phyloP scores from a whole-genome alignment of 2,888 invertebrate genomes.

The Dendrolimus pini region DNA sequence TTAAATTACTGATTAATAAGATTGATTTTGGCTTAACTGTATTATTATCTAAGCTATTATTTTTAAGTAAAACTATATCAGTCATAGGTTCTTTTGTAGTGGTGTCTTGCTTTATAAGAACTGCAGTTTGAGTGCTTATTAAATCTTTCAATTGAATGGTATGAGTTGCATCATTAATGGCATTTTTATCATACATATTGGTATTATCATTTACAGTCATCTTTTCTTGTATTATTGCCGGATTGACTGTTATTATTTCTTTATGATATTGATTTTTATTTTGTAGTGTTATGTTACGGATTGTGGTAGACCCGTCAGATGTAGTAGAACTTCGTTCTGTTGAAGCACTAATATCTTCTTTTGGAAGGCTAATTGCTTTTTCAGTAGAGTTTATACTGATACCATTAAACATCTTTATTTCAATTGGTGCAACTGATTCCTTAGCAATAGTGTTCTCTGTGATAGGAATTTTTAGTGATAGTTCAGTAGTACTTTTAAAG shows the following conservation, averaged over 20 bases:
- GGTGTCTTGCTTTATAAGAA: neutral
- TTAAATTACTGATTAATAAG: too few relatives aligned
- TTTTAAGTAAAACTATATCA: neutral
- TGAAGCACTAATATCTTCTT: slow-evolving; percentile 8
- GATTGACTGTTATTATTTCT: slow-evolving; percentile 6
- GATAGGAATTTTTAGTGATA: neutral
- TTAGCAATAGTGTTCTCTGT: neutral
- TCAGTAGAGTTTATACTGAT: neutral
- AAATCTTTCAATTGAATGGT: too few relatives aligned
- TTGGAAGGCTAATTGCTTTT: slow-evolving; percentile 9
- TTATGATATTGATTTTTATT: too few relatives aligned
- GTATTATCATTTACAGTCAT: neutral
- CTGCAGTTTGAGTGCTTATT: too few relatives aligned
- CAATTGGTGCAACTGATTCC: neutral
- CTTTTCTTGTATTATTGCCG: neutral
- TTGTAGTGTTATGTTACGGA: neutral
- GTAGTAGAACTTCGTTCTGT: slow-evolving; percentile 5
- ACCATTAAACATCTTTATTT: neutral
- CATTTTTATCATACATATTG: neutral
- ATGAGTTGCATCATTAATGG: too few relatives aligned
- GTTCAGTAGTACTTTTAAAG: neutral
- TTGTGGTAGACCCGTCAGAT: slow-evolving; percentile 8
- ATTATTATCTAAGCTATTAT: neutral
- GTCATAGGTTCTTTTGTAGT: neutral
- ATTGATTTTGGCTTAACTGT: neutral